A percentile compares a stretch with the other conserved stretches of the same genome.
Conservation (phyloP, 2,797 vertebrate genomes). For the Dendrocincla fuliginosa region DNA sequence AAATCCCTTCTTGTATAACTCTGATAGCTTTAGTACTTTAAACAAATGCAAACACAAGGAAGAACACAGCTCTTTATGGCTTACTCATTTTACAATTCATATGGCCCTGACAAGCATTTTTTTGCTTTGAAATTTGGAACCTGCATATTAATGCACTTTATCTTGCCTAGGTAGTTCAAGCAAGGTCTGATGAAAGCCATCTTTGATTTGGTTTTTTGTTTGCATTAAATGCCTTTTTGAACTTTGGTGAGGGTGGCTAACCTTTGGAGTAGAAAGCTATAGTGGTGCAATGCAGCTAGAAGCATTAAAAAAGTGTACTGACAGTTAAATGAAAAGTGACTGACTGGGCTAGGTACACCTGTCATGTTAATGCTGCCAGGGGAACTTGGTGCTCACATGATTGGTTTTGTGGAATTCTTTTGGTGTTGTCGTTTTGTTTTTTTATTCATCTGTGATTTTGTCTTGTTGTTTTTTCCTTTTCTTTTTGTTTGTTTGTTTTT, state of each 20-base stretch:
- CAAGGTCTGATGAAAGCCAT: neutral
- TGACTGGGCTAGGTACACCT: neutral
- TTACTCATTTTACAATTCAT: neutral
- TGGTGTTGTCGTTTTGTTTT: neutral
- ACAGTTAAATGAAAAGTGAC: neutral
- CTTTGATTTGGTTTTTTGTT: neutral
- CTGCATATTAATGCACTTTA: neutral
- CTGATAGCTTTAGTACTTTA: neutral
- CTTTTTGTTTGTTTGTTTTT: neutral
- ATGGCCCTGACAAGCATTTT: neutral
- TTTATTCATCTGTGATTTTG: neutral
- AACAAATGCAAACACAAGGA: neutral
- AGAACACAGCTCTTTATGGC: neutral
- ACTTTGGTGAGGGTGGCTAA: slow-evolving; percentile 10
- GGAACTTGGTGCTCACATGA: neutral
- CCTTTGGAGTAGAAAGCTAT: slow-evolving; percentile 52
- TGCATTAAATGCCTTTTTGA: slow-evolving; percentile 34
- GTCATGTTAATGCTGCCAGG: neutral
- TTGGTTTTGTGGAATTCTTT: neutral
- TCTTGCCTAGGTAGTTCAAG: neutral
- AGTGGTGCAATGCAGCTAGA: slow-evolving; percentile 33
- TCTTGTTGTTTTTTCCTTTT: no score
- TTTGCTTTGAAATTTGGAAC: neutral
- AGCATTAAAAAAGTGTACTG: neutral
- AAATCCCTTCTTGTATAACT: neutral